A percentile compares a stretch with the other conserved stretches of the same genome.
These are phyloP conservation scores for Hirtodrosophila alboralis DNA, from an alignment of 2,888 invertebrate genomes.

Conservation along the genomic window DNA sequence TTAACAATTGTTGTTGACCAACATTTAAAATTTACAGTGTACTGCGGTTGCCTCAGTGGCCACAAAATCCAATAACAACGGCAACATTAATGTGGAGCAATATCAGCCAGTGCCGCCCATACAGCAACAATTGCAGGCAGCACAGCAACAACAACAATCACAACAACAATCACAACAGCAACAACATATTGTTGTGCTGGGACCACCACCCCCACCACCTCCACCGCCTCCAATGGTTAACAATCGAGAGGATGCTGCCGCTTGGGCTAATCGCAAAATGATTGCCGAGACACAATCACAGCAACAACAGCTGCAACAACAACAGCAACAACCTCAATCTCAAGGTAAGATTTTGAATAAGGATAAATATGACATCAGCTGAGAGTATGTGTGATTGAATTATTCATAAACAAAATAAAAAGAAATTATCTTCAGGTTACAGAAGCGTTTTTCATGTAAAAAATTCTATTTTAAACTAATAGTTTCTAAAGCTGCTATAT, in stretches of 20 bases:
- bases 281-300: slow-evolving; percentile 69
- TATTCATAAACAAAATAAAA: neutral
- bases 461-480: no score
- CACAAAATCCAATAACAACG: slow-evolving; percentile 43
- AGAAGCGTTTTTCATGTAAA: no score
- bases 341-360: slow-evolving; percentile 49
- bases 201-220: slow-evolving; percentile 67
- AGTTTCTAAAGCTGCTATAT: no score
- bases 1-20: slow-evolving; percentile 26
- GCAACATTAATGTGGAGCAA: slow-evolving; percentile 56
- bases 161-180: slow-evolving; percentile 60
- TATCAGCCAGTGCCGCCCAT: slow-evolving; percentile 60
- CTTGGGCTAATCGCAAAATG: slow-evolving; percentile 82
- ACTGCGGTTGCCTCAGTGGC: slow-evolving; percentile 64
- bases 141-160: slow-evolving; percentile 55
- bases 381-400: neutral
- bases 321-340: slow-evolving; percentile 21
- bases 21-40: slow-evolving; percentile 60
- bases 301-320: slow-evolving; percentile 43
- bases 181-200: slow-evolving; percentile 58
- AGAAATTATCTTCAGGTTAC: no score
- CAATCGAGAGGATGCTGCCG: slow-evolving; percentile 83
- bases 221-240: slow-evolving; percentile 70
- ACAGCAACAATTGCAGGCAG: slow-evolving; percentile 59
- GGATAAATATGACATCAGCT: slow-evolving; percentile 50